phyloP scores from a whole-genome alignment of 2,797 vertebrate species.

The Acanthiza pusilla region DNA sequence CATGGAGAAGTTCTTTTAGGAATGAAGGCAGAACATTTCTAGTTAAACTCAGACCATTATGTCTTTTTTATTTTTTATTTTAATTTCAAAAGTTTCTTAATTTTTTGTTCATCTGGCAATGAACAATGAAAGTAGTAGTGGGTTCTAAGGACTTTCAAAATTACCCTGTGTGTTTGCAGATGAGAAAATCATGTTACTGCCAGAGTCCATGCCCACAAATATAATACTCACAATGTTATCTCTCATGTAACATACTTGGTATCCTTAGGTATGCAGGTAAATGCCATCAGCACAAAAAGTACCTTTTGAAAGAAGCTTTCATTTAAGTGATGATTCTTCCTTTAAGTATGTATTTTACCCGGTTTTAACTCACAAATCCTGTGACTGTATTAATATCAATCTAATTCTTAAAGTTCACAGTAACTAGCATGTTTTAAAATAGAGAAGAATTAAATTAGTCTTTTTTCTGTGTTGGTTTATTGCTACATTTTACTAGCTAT shows the following conservation, averaged over 20 bases:
- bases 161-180: not conserved
- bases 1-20: not conserved
- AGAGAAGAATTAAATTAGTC: not conserved
- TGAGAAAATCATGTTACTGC: not conserved
- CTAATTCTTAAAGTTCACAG: not conserved
- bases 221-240: not conserved
- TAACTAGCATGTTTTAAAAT: not conserved
- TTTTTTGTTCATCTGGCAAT: not conserved
- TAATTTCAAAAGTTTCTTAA: not conserved
- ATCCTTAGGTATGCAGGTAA: not conserved
- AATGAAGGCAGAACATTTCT: not conserved
- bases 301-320: not conserved
- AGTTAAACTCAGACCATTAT: not conserved
- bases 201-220: not conserved
- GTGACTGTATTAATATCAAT: not conserved
- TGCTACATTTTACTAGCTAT: not conserved
- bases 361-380: not conserved
- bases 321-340: not conserved
- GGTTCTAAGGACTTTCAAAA: not conserved
- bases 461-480: not conserved
- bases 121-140: not conserved
- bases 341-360: not conserved
- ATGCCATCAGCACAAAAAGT: not conserved
- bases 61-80: not conserved
- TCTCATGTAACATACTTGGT: not conserved